phyloP scores from a whole-genome alignment of 2,113 vertebrate species.

The Thalassarche chlororhynchos region DNA sequence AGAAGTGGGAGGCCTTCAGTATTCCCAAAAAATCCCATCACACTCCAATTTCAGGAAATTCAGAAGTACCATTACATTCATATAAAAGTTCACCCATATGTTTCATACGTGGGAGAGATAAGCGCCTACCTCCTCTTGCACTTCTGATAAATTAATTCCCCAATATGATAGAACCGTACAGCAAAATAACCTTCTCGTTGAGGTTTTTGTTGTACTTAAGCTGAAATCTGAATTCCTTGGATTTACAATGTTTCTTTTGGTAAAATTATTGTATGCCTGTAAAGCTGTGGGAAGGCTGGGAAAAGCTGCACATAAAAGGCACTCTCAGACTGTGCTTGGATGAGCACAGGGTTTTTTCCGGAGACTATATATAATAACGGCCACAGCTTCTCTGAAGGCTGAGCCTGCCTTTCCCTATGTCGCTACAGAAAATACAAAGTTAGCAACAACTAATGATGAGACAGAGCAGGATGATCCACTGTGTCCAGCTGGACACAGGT shows the following conservation, averaged over 20 bases:
- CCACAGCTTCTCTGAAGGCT: not conserved
- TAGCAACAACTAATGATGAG: fast-evolving
- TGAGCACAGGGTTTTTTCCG: not conserved
- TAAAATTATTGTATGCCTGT: not conserved
- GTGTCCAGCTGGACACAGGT: no score
- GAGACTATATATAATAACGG: not conserved
- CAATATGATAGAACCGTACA: not conserved
- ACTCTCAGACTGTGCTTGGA: not conserved
- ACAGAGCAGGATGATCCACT: not conserved
- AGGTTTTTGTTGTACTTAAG: not conserved
- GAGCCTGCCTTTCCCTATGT: not conserved
- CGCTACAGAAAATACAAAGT: not conserved
- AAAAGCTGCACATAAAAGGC: not conserved
- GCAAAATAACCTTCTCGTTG: not conserved
- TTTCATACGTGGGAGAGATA: not conserved
- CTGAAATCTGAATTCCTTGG: not conserved
- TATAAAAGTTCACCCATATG: not conserved
- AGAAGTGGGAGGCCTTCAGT: not conserved
- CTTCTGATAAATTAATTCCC: not conserved
- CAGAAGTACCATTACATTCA: not conserved
- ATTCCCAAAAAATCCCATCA: not conserved
- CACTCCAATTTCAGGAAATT: not conserved
- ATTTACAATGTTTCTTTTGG: not conserved
- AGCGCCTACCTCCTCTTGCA: not conserved
- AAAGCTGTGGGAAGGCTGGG: not conserved